These are phyloP conservation scores for Epinotia nisella DNA, from an alignment of 2,888 invertebrate species.

Conservation along the genomic window DNA sequence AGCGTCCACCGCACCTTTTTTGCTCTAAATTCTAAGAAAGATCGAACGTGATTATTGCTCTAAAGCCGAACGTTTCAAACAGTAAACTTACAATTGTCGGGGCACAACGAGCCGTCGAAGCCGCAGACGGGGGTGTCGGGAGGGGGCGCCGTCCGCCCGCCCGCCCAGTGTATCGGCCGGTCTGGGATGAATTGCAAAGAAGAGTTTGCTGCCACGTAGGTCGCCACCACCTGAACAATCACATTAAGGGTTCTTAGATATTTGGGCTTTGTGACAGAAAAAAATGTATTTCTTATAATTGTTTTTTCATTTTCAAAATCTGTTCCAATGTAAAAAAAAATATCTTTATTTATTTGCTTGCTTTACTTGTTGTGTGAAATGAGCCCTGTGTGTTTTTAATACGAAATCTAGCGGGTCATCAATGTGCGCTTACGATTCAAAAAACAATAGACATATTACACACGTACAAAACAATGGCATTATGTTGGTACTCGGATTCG, in stretches of 20 bases:
- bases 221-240: conserved; percentile 91
- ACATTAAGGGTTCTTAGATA: conserved; percentile 8
- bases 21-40: too few relatives aligned
- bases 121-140: conserved; percentile 96
- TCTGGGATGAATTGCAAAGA: conserved; percentile 89
- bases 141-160: conserved; percentile 90
- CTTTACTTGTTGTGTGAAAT: too few relatives aligned
- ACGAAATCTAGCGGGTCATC: too few relatives aligned
- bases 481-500: too few relatives aligned
- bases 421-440: too few relatives aligned
- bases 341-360: too few relatives aligned
- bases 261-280: background rate
- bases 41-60: background rate
- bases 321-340: too few relatives aligned
- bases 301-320: too few relatives aligned
- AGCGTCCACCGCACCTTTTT: too few relatives aligned
- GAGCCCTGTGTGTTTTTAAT: too few relatives aligned
- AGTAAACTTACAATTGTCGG: conserved; percentile 88
- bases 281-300: background rate
- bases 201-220: conserved; percentile 93
- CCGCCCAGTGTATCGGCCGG: conserved; percentile 94
- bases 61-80: background rate
- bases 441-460: too few relatives aligned
- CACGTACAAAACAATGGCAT: too few relatives aligned
- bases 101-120: conserved; percentile 95